A percentile compares a stretch with the other conserved stretches of the same genome.
phyloP scores from a whole-genome alignment of 2,113 vertebrate species.

The Halcyon malimbica region DNA sequence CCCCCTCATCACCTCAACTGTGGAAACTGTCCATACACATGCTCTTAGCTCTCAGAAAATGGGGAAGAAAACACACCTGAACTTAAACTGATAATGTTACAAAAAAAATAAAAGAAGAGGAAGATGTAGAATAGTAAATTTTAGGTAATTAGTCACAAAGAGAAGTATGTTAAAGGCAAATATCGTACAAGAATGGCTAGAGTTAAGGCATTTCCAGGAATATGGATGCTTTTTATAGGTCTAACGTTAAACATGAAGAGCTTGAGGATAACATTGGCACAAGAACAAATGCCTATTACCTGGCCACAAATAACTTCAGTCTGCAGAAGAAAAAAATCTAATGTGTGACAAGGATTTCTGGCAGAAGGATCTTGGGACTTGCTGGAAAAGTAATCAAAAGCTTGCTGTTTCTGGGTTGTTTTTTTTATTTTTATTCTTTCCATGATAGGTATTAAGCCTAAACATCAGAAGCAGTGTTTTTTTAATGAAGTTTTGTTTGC shows the following conservation, averaged over 20 bases:
- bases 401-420: neutral
- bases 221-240: neutral
- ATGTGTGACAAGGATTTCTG: fast-evolving
- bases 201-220: neutral
- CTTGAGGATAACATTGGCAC: neutral
- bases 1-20: neutral
- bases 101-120: neutral
- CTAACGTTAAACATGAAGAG: neutral
- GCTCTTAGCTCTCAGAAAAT: neutral
- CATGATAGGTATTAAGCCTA: neutral
- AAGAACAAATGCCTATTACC: neutral
- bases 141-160: neutral
- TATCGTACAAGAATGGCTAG: neutral
- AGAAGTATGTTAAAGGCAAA: neutral
- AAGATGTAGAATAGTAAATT: neutral
- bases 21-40: neutral
- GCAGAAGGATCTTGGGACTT: neutral
- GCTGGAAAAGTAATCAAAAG: neutral
- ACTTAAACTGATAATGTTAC: neutral
- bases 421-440: neutral
- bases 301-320: neutral
- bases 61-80: neutral
- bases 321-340: neutral
- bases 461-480: neutral
- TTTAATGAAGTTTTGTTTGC: neutral